These are phyloP conservation scores for Meloidogyne exigua DNA, from an alignment of 1,140 invertebrate genomes.

Conservation along the genomic window DNA sequence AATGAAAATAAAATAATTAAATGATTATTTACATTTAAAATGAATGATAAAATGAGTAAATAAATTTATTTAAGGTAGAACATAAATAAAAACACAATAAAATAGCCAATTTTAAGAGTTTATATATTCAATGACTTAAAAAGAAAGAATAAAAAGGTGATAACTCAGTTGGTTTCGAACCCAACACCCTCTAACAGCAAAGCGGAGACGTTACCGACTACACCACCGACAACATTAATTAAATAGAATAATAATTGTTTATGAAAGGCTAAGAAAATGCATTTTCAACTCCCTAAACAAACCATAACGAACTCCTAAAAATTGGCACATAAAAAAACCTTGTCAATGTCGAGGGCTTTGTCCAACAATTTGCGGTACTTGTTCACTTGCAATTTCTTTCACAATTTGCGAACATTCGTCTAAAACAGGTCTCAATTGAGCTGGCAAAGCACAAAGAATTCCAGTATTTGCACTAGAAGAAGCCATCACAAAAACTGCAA, in stretches of 20 bases:
- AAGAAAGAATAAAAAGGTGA: too few relatives aligned
- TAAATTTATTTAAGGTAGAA: too few relatives aligned
- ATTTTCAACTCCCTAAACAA: too few relatives aligned
- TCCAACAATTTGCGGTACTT: slow-evolving; percentile 2
- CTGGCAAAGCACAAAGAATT: slow-evolving; percentile 33
- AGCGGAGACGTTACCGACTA: neutral
- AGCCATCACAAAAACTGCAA: slow-evolving; percentile 51
- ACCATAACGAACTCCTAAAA: too few relatives aligned
- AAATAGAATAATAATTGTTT: too few relatives aligned
- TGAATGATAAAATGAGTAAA: too few relatives aligned
- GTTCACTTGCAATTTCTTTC: slow-evolving; percentile 26
- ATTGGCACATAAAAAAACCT: neutral
- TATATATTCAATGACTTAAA: neutral
- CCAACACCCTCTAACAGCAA: neutral
- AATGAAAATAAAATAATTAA: too few relatives aligned
- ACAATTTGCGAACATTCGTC: slow-evolving; percentile 43
- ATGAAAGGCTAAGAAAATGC: too few relatives aligned
- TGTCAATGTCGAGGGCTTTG: slow-evolving; percentile 15
- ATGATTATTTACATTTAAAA: too few relatives aligned
- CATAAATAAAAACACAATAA: too few relatives aligned
- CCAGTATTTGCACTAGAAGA: slow-evolving; percentile 51
- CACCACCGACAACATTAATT: too few relatives aligned
- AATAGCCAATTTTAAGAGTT: too few relatives aligned
- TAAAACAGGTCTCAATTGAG: slow-evolving; percentile 37
- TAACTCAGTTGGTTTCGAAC: neutral